A percentile compares a stretch with the other conserved stretches of the same genome.
Conservation (phyloP, 2,888 invertebrate genomes). For the Andrena bucephala region DNA sequence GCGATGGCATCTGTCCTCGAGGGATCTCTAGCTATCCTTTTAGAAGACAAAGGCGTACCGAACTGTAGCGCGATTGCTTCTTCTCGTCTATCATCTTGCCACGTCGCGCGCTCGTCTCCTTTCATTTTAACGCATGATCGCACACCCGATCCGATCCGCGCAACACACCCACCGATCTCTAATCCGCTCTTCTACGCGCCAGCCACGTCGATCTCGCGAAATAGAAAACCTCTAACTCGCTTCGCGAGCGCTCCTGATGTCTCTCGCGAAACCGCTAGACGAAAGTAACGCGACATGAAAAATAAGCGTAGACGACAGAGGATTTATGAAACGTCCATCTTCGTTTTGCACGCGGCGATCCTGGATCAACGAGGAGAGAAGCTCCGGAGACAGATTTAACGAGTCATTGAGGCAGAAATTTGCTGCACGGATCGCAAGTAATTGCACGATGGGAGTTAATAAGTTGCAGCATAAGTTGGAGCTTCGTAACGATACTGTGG, state of each 20-base stretch:
- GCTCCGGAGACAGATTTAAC: no score
- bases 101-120: conserved; percentile 82
- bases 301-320: no score
- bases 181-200: conserved; percentile 66
- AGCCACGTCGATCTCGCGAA: conserved; percentile 52
- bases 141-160: conserved; percentile 79
- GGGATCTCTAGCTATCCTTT: conserved; percentile 60
- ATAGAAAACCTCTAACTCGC: conserved; percentile 58
- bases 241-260: conserved; percentile 20
- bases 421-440: no score
- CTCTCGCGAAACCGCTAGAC: background rate
- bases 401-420: no score
- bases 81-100: conserved; percentile 71
- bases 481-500: background rate
- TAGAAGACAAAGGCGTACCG: conserved; percentile 58
- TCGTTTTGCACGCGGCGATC: no score
- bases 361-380: no score
- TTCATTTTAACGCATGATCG: conserved; percentile 84
- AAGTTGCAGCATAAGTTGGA: background rate
- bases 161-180: conserved; percentile 83
- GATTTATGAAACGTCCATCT: no score
- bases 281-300: no score
- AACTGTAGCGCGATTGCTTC: conserved; percentile 48
- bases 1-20: conserved; percentile 19
- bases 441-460: no score